phyloP scores from a whole-genome alignment of 2,888 invertebrate species.

The Oligia latruncula region DNA sequence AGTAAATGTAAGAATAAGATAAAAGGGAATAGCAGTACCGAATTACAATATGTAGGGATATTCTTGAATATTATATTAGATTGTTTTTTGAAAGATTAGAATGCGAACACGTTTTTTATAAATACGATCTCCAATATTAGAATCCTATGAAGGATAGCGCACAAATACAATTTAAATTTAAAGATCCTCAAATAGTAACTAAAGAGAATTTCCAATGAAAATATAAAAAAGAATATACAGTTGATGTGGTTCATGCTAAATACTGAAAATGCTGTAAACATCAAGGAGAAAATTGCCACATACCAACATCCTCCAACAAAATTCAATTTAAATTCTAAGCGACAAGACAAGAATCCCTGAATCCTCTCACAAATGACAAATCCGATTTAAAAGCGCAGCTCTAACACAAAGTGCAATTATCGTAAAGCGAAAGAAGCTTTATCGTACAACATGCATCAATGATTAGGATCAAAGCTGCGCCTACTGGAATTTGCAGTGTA shows the following conservation, averaged over 20 bases:
- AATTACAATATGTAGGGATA: not conserved
- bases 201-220: not conserved
- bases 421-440: constrained; percentile 53
- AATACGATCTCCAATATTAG: not conserved
- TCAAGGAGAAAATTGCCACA: not conserved
- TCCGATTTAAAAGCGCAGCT: constrained; percentile 16
- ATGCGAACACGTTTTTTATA: too few relatives aligned
- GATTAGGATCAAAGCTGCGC: constrained; percentile 56
- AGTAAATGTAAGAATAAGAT: not conserved
- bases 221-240: not conserved
- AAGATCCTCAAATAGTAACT: not conserved
- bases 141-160: not conserved
- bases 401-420: constrained; percentile 50
- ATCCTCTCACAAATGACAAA: constrained; percentile 25
- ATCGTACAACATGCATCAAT: constrained; percentile 44
- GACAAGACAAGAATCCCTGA: not conserved
- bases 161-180: not conserved
- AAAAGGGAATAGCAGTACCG: not conserved
- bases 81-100: too few relatives aligned
- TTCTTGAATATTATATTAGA: too few relatives aligned
- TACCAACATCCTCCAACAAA: not conserved
- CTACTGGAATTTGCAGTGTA: constrained; percentile 56
- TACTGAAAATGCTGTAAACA: not conserved
- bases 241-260: not conserved
- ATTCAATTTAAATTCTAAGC: constrained; percentile 10